Evolutionary conservation across 1,140 invertebrate genomes (phyloP).

Genomic region (Palaemon carinicauda): DNA sequence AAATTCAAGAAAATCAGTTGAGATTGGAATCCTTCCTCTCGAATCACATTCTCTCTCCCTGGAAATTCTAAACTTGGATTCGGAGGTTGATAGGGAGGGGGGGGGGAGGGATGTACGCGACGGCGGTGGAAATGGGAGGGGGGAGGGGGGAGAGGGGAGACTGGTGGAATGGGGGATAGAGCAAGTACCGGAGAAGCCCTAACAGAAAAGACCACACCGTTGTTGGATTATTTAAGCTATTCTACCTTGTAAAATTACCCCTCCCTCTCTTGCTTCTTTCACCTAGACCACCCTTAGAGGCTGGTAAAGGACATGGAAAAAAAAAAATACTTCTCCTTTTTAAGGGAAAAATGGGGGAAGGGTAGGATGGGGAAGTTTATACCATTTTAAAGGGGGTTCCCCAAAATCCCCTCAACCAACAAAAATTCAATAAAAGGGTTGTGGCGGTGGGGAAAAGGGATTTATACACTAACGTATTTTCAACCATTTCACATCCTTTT

Average conservation of each 20-base stretch:
- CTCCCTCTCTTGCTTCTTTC: no score
- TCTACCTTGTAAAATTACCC: no score
- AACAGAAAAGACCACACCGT: neutral
- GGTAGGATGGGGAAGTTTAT: neutral
- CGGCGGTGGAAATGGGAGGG: neutral
- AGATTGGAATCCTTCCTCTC: neutral
- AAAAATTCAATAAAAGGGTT: slow-evolving; percentile 53
- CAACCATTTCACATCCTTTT: slow-evolving; percentile 54
- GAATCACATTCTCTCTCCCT: neutral
- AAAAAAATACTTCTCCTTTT: neutral
- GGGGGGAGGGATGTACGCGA: neutral
- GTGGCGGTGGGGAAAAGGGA: slow-evolving; percentile 29
- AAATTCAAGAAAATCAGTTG: neutral
- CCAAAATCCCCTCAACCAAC: slow-evolving; percentile 33
- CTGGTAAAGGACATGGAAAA: neutral
- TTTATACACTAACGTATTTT: slow-evolving; percentile 57
- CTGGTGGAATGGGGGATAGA: neutral
- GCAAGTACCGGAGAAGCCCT: neutral
- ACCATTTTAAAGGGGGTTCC: neutral
- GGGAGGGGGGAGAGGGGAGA: neutral
- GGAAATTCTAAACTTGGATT: no score
- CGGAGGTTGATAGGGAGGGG: neutral
- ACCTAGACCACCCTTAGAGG: neutral
- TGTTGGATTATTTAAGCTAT: no score
- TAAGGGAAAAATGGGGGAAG: neutral